Evolutionary conservation across 2,797 vertebrate genomes (phyloP), one percentile per base, ranked within the genome.

Genomic region (Dryobates pubescens): DNA sequence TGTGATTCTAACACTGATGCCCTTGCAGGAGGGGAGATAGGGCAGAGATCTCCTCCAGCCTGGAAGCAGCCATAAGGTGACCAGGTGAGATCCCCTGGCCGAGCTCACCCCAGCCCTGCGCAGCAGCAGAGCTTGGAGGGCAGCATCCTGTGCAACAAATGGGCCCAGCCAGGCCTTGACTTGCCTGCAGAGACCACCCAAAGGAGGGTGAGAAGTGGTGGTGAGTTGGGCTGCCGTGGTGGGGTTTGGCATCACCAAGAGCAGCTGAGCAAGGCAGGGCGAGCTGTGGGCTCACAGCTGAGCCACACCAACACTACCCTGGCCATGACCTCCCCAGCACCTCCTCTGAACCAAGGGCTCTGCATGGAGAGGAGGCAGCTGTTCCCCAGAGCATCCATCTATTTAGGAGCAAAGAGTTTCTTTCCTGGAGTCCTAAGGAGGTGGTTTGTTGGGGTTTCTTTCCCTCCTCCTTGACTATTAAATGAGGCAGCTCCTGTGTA

Each of bases 401-500:
- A 2, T 26, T 27, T 43, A 59, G 71, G 36, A 90, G 62, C 18
- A 64, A 73, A 8, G 49, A 9, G 38, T 29, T 92, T 69, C 90
- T 80, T 72, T 89, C 7, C 94, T 72, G 64, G 70, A 93, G 86
- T 61, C 92, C 76, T 72, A 4, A 85, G 79, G 79, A 85, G 72
- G 41, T 45, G 19, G 32, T 18, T 0, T 43, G 22, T 49, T 22
- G 47, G 19, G 45, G 20, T 22, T 51, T 38, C 27, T 47, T 73
- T 65, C 68, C 69, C 24, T 71, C 17, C 74, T 94, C 17, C 82
- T 91, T 86, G 91, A 78, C 89, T 96, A 59, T 75, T 65, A 93
- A 92, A 93, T 78, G 91, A 96, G 89, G 90, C 95, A 96, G 89
- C 79, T 93, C 88, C 74, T 69, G 2, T 82, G 79, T 59, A 89